Base-by-base conservation (phyloP, 2,888 invertebrate species). In the Lasioglossum vierecki region DNA sequence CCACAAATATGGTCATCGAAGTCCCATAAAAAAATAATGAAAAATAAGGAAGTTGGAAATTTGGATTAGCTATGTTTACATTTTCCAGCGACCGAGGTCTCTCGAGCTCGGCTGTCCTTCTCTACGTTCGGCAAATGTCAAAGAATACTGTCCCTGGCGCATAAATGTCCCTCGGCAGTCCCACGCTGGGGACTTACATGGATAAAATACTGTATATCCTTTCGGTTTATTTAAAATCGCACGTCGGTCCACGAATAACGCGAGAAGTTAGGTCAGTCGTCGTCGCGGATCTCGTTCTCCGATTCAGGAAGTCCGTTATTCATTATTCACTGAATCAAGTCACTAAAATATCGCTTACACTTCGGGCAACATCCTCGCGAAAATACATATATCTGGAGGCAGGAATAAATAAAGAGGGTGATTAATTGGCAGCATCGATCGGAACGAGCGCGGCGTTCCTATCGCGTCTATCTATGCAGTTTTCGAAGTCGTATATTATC, bases 401-500 rank as follows among this genome's bases (percentile, higher is more conserved):
- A 6, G 30, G 66, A 35, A 66, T 66, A 66, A 66, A 66, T 66
- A 35, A 66, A 30, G 35, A 26, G 18, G 35, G 15, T 66, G 66
- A 63, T 30, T 39, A 15, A 35, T 44, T 26, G 26, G 41, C 4
- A 11, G 44, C 9, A 26, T 39, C 22, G 44, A 44, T 73, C 30
- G 60, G 18, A 79, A 60, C 41, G 30, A 60, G 30, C 57, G 71
- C 71, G 71, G 2, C 60, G 15, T 60, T 49, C 26, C 49, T 26
- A 39, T 77, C 44, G 49, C 15, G 26, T 57, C 46, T 72, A 71
- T 46, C 63, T 35, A 57, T 11, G 44, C 44, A 35, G 66, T 80
- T 84, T 41, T 60, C 39, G 30, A 4, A 22, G 79, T 30, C 70
- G 53, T 53, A 30, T 26, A 57, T 44, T 63, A 78, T 74, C 49